These are phyloP conservation scores for Bucorvus abyssinicus DNA, from an alignment of 2,797 vertebrate genomes.

Conservation along the genomic window DNA sequence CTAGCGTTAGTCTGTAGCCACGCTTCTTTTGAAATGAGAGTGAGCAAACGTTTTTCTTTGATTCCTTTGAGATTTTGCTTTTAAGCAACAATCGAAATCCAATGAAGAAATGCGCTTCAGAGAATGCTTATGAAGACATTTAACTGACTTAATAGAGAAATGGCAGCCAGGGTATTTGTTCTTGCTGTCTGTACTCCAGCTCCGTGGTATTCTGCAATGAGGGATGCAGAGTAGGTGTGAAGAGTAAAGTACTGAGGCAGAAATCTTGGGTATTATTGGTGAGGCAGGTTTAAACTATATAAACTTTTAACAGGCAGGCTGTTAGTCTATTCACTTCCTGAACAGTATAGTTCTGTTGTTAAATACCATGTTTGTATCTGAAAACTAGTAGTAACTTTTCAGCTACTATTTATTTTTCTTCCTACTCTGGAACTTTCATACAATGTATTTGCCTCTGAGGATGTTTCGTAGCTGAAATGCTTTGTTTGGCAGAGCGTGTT, in stretches of 20 bases:
- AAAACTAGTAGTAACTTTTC: neutral
- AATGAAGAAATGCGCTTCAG: slow-evolving; percentile 66
- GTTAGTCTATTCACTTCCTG: slow-evolving; percentile 21
- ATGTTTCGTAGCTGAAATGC: slow-evolving; percentile 21
- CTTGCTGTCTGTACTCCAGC: slow-evolving; percentile 14
- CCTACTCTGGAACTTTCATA: neutral
- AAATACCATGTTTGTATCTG: neutral
- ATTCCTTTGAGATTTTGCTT: slow-evolving; percentile 67
- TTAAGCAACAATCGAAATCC: slow-evolving; percentile 66
- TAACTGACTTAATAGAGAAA: slow-evolving; percentile 67
- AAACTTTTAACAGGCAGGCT: neutral
- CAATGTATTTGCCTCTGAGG: slow-evolving; percentile 21
- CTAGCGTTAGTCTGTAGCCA: neutral
- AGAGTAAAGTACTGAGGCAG: slow-evolving; percentile 28
- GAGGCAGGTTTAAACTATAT: slow-evolving; percentile 38
- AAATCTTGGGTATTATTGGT: slow-evolving; percentile 46
- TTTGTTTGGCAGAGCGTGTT: slow-evolving; percentile 25
- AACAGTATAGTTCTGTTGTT: neutral
- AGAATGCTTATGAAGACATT: slow-evolving; percentile 61
- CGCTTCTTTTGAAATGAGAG: slow-evolving; percentile 27
- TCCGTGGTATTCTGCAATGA: slow-evolving; percentile 21
- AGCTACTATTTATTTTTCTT: neutral
- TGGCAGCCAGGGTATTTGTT: slow-evolving; percentile 43
- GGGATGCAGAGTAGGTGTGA: slow-evolving; percentile 3
- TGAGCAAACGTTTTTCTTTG: slow-evolving; percentile 45